phyloP scores from a whole-genome alignment of 2,797 vertebrate species.

The Coreius guichenoti region DNA sequence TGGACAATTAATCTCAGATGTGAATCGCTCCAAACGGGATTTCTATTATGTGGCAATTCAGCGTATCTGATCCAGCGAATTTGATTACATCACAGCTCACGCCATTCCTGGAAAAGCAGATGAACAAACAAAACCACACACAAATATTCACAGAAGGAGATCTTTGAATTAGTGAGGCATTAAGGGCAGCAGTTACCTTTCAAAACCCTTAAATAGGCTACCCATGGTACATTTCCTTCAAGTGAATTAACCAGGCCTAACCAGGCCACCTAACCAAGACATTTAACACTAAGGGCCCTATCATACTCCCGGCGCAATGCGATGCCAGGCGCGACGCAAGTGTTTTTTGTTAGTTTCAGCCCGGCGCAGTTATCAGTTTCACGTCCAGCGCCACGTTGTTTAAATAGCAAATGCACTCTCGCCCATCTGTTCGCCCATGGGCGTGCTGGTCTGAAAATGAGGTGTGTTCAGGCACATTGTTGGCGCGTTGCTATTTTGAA shows the following conservation, averaged over 20 bases:
- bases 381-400: no score
- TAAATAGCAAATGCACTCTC: no score
- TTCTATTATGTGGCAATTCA: constrained; percentile 11
- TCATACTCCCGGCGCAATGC: no score
- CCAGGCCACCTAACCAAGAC: neutral
- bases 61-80: neutral
- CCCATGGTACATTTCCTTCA: neutral
- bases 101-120: constrained; percentile 10
- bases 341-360: no score
- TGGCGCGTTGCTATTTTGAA: no score
- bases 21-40: neutral
- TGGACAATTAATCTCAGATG: constrained; percentile 28
- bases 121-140: constrained; percentile 11
- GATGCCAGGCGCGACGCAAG: no score
- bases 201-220: neutral
- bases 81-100: constrained; percentile 11
- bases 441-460: no score
- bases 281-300: neutral
- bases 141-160: neutral
- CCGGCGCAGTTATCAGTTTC: no score
- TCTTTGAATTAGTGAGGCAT: neutral
- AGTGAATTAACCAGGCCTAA: neutral
- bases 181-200: neutral
- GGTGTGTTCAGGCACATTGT: no score
- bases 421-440: no score